Evolutionary conservation across 2,797 vertebrate genomes (phyloP).

Genomic region (Pipistrellus nathusii): DNA sequence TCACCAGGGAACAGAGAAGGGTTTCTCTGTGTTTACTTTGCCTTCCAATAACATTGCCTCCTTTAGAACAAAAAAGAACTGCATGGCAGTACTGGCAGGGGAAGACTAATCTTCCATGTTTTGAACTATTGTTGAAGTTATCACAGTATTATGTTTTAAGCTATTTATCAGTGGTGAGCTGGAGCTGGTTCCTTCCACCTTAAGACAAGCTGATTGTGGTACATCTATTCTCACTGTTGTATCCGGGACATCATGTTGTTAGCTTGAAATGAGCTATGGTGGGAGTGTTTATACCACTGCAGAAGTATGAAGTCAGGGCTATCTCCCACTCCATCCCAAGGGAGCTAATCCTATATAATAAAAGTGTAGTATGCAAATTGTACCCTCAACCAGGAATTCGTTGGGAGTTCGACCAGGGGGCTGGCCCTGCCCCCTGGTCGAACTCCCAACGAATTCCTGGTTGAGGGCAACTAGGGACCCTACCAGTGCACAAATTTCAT

Average conservation of each 20-base stretch:
- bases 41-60: background rate
- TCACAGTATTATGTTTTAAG: background rate
- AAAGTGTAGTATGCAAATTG: too few relatives aligned
- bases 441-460: too few relatives aligned
- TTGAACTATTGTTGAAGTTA: constrained; percentile 17
- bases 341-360: background rate
- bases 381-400: too few relatives aligned
- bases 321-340: background rate
- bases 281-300: background rate
- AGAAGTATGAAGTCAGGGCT: background rate
- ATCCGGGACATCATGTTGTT: background rate
- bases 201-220: background rate
- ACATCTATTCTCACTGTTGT: background rate
- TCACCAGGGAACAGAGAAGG: background rate
- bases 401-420: too few relatives aligned
- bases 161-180: background rate
- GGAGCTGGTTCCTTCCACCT: background rate
- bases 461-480: too few relatives aligned
- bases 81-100: background rate
- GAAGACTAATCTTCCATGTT: background rate
- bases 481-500: too few relatives aligned
- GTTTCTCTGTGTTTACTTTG: constrained; percentile 53
- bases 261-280: background rate
- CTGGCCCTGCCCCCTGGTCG: too few relatives aligned
- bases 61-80: constrained; percentile 27